phyloP scores from a whole-genome alignment of 2,113 vertebrate genomes.

The Falco punctatus region DNA sequence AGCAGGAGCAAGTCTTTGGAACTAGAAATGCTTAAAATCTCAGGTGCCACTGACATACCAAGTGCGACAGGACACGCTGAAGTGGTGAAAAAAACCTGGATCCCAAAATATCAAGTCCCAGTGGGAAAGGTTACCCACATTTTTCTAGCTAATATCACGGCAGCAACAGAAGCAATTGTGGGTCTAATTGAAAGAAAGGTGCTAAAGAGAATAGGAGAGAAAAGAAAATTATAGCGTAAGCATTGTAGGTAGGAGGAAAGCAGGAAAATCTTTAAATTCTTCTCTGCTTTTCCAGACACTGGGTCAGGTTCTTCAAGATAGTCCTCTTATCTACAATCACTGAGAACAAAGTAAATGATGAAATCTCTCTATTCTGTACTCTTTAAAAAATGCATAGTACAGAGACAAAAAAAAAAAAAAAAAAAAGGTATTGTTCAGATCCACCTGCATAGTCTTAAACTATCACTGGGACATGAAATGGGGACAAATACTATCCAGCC shows the following conservation, averaged over 20 bases:
- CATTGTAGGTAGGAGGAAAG: slow-evolving; percentile 46
- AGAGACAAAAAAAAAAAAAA: slow-evolving; percentile 23
- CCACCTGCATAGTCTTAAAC: slow-evolving; percentile 12
- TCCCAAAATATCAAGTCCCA: slow-evolving; percentile 41
- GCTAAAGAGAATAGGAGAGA: slow-evolving; percentile 54
- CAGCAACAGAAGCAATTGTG: slow-evolving; percentile 62
- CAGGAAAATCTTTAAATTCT: slow-evolving; percentile 58
- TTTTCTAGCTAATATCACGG: slow-evolving; percentile 33
- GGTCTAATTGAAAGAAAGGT: slow-evolving; percentile 53
- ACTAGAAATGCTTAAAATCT: slow-evolving; percentile 62
- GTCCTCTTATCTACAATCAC: slow-evolving; percentile 66
- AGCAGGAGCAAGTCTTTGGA: slow-evolving; percentile 63
- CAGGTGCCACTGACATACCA: slow-evolving; percentile 18
- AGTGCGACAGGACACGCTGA: not conserved
- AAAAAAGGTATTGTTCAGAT: not conserved
- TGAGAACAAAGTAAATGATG: slow-evolving; percentile 68
- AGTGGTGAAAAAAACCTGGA: slow-evolving; percentile 41
- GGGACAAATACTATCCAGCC: slow-evolving; percentile 85
- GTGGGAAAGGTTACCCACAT: slow-evolving; percentile 33
- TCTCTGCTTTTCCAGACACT: slow-evolving; percentile 62
- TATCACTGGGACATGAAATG: slow-evolving; percentile 92
- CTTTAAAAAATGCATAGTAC: slow-evolving; percentile 70
- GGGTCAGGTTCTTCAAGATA: slow-evolving; percentile 58
- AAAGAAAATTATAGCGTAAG: not conserved
- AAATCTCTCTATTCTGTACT: slow-evolving; percentile 71